These are phyloP conservation scores for Temnopleurus reevesii DNA, from an alignment of 53 echinoderm and acorn worm species.

Conservation along the genomic window DNA sequence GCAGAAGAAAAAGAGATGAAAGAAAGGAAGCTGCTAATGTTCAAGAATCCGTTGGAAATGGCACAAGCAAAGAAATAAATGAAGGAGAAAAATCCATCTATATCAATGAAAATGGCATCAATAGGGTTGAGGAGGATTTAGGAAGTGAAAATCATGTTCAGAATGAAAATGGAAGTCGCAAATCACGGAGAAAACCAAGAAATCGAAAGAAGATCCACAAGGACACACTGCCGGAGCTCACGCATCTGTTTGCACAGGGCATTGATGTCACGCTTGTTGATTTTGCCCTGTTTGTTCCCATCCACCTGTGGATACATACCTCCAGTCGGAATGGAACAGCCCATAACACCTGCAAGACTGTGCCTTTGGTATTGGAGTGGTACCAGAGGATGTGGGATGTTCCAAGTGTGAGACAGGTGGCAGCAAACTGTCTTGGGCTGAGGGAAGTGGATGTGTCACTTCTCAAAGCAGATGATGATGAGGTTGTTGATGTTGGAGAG, in stretches of 20 bases:
- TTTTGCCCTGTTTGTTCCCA: constrained; percentile 77
- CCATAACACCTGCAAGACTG: not conserved
- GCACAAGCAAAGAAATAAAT: not conserved
- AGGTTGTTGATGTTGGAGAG: not conserved
- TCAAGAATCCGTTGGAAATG: not conserved
- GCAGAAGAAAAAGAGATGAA: not conserved
- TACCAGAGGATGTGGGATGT: constrained; percentile 80
- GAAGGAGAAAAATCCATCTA: not conserved
- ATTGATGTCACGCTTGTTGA: constrained; percentile 76
- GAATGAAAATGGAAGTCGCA: not conserved
- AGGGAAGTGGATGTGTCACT: constrained; percentile 33
- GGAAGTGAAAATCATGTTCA: not conserved
- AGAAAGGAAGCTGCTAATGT: not conserved
- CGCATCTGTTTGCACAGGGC: constrained; percentile 71
- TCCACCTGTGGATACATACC: constrained; percentile 63
- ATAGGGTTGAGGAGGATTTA: not conserved
- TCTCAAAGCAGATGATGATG: not conserved
- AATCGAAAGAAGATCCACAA: constrained; percentile 23
- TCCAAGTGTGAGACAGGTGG: constrained; percentile 63
- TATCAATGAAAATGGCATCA: not conserved
- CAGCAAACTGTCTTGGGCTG: constrained; percentile 63
- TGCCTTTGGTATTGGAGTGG: constrained; percentile 75
- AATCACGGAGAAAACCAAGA: not conserved
- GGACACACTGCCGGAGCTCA: constrained; percentile 43
- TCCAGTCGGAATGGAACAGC: constrained; percentile 24